Evolutionary conservation across 1,140 invertebrate species (phyloP), one percentile per base, ranked within the genome.

Genomic region (Nixonia krombeini): DNA sequence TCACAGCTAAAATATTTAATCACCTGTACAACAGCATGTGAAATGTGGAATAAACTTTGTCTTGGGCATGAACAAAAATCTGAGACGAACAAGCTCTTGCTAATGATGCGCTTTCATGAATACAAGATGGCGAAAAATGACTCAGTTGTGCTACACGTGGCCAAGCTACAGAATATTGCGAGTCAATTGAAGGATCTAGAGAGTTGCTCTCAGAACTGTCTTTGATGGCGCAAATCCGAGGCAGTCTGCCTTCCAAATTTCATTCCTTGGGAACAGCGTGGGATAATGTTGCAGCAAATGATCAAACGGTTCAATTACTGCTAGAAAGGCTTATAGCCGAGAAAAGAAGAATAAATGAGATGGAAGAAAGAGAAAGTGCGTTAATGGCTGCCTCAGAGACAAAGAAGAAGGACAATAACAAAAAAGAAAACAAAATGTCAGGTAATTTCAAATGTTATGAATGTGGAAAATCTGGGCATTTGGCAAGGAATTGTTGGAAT

Each of bases 11-110:
- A 62, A 38, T 33, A 29, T 26, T 15, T 68, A 9, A 38, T 68
- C 6, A 47, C 40, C n/a, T 64, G 45, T 15, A 16, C 7, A 1
- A 61, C 21, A 7, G 55, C 59, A 5, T 28, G 51, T 4, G 40
- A 68, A 4, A 72, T 64, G 64, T 64, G 70, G 64, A 13, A 50
- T 0, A 61, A 50, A 12, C 17, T 68, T 0, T 9, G 13, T 1
- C 6, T 46, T 0, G 29, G 64, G 1, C 37, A 64, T 13, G 58
- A 64, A 29, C 64, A 62, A 4, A 50, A 47, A 44, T 40, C 51
- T 1, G 77, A 80, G 28, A 29, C 57, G 8, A 67, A 67, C 18
- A 68, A 67, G 18, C 21, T 72, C 0, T 26, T 41, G 13, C 15
- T 71, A 4, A 50, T 55, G 29, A 56, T 67, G 21, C 37, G 23